Evolutionary conservation across 2,888 invertebrate species (phyloP).

Genomic region (Crossocerus cetratus): DNA sequence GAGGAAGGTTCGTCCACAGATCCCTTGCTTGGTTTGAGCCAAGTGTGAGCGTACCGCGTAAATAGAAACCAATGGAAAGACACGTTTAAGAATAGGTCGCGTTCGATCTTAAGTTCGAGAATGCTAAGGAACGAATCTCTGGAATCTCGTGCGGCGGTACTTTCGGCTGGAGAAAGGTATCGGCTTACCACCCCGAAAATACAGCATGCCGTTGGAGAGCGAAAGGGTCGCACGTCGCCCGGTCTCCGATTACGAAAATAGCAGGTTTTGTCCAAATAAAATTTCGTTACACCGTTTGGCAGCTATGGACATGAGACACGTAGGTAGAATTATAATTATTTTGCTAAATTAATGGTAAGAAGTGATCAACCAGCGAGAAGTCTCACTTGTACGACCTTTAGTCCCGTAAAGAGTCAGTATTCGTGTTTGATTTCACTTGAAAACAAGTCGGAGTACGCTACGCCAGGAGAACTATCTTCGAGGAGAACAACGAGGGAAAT

Average conservation of each 20-base stretch:
- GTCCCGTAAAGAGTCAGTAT: too few species aligned
- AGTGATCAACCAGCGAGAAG: too few species aligned
- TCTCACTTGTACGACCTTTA: too few species aligned
- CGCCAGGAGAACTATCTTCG: too few species aligned
- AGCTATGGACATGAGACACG: background rate
- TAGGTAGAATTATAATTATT: too few species aligned
- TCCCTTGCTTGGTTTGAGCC: background rate
- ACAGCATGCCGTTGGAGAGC: background rate
- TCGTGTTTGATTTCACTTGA: too few species aligned
- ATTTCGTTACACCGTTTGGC: constrained; percentile 1
- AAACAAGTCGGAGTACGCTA: too few species aligned
- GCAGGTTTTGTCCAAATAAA: background rate
- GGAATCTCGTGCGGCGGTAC: constrained; percentile 6
- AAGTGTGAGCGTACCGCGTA: background rate
- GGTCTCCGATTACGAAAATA: background rate
- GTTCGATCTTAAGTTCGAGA: constrained; percentile 5
- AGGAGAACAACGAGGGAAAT: too few species aligned
- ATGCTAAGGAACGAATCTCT: constrained; percentile 3
- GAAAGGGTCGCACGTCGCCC: background rate
- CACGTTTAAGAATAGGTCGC: background rate
- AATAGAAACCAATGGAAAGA: background rate
- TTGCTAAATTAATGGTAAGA: too few species aligned
- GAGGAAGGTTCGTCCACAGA: background rate
- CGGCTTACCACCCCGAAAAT: constrained; percentile 1
- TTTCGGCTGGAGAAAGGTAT: background rate